A percentile compares a stretch with the other conserved stretches of the same genome.
Evolutionary conservation across 2,113 vertebrate species (phyloP).

Genomic region (Cynoglossus semilaevis): DNA sequence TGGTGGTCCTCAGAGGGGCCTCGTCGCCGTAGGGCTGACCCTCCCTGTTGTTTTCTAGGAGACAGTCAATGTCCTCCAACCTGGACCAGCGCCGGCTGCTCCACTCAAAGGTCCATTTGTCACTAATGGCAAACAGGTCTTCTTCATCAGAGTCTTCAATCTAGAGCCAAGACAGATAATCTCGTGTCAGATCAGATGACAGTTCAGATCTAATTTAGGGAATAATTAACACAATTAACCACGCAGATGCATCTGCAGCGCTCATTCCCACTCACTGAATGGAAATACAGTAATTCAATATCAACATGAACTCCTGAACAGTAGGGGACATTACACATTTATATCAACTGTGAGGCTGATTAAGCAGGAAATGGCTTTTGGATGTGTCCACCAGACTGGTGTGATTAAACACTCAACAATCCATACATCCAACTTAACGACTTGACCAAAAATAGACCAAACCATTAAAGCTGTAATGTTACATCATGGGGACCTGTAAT

Average conservation of each 20-base stretch:
- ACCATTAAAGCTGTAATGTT: slow-evolving; percentile 27
- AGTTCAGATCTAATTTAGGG: not conserved
- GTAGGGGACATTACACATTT: too few species aligned
- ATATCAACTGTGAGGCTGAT: slow-evolving; percentile 9
- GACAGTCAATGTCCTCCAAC: slow-evolving; percentile 86
- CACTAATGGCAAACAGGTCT: slow-evolving; percentile 92
- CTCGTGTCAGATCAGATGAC: not conserved
- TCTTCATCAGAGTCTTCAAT: slow-evolving; percentile 97
- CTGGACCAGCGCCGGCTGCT: slow-evolving; percentile 95
- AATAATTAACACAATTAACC: slow-evolving; percentile 1
- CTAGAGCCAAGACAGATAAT: slow-evolving; percentile 62
- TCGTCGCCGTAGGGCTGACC: slow-evolving; percentile 76
- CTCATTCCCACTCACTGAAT: too few species aligned
- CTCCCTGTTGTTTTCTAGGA: slow-evolving; percentile 79
- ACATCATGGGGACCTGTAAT: slow-evolving; percentile 32
- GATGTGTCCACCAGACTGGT: slow-evolving; percentile 37
- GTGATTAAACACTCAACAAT: slow-evolving; percentile 44
- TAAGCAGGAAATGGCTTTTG: slow-evolving; percentile 27
- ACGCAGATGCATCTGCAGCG: not conserved
- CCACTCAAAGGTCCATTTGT: slow-evolving; percentile 98
- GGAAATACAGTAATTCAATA: too few species aligned
- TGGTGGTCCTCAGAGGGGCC: slow-evolving; percentile 82
- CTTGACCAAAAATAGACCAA: slow-evolving; percentile 41
- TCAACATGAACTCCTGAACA: too few species aligned
- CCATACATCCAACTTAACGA: slow-evolving; percentile 21